phyloP scores from a whole-genome alignment of 2,113 vertebrate genomes.

The Hystrix cristata region DNA sequence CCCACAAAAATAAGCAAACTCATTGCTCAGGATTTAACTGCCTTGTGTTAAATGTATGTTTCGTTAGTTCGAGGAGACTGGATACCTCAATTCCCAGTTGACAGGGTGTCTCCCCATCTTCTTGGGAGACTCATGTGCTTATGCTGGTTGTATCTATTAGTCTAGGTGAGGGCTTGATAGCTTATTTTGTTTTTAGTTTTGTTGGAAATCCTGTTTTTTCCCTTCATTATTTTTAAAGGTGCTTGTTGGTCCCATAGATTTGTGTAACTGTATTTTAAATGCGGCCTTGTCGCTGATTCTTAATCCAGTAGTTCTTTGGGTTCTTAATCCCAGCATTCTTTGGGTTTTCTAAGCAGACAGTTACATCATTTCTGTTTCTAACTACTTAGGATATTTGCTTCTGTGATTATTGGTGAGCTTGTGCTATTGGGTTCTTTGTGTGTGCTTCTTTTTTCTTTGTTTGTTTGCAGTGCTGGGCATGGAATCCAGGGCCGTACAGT shows the following conservation, averaged over 20 bases:
- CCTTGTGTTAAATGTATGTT: neutral
- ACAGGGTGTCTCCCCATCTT: rapidly evolving
- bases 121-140: rapidly evolving
- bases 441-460: neutral
- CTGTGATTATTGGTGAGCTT: neutral
- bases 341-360: neutral
- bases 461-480: neutral
- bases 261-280: no score
- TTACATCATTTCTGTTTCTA: rapidly evolving
- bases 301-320: rapidly evolving
- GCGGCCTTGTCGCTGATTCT: no score
- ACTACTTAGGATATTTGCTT: rapidly evolving
- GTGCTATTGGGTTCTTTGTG: neutral
- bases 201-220: neutral
- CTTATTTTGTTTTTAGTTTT: neutral
- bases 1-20: neutral
- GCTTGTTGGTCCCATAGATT: rapidly evolving
- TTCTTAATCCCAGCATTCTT: neutral
- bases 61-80: rapidly evolving
- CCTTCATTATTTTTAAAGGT: neutral
- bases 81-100: neutral
- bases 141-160: neutral
- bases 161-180: rapidly evolving
- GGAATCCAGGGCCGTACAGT: neutral
- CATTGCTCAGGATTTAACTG: neutral